Percentiles rank a stretch among this genome's conserved stretches.
Conservation (phyloP, 2,888 invertebrate species). For the Cyclophora albipunctata region DNA sequence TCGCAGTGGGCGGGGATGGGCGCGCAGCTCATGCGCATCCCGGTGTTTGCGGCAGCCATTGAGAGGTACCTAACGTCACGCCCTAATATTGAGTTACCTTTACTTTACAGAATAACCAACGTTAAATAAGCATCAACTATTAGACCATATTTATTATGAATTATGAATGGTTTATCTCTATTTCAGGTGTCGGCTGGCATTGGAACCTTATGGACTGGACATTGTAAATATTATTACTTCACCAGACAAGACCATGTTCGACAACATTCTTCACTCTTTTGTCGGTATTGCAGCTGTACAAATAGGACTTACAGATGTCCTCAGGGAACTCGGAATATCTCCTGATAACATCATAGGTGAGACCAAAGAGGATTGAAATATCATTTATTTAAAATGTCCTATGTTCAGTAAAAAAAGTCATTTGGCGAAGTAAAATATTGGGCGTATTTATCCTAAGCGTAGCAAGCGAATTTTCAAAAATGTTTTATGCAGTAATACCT, state of each 20-base stretch:
- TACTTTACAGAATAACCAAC: no score
- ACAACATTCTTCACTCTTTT: conserved; percentile 80
- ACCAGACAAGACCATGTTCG: conserved; percentile 60
- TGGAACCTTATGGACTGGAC: conserved; percentile 16
- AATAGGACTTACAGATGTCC: conserved; percentile 52
- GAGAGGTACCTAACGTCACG: conserved; percentile 34
- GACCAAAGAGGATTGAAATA: background rate
- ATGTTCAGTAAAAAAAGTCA: no score
- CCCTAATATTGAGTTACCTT: no score
- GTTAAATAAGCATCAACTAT: no score
- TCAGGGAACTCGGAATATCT: conserved; percentile 27
- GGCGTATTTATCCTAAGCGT: no score
- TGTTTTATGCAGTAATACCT: no score
- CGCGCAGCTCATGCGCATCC: conserved; percentile 75
- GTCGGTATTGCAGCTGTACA: conserved; percentile 81
- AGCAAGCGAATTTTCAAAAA: no score
- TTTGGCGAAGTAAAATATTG: no score
- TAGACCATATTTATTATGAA: no score
- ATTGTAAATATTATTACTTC: conserved; percentile 20
- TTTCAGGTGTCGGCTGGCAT: conserved; percentile 14
- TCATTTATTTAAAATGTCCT: no score
- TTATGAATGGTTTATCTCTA: no score
- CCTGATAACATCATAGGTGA: conserved; percentile 61
- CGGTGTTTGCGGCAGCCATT: conserved; percentile 74
- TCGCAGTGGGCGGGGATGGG: conserved; percentile 83